A percentile compares a stretch with the other conserved stretches of the same genome.
Conservation (phyloP, 2,797 vertebrate genomes). For the Aplochiton taeniatus region DNA sequence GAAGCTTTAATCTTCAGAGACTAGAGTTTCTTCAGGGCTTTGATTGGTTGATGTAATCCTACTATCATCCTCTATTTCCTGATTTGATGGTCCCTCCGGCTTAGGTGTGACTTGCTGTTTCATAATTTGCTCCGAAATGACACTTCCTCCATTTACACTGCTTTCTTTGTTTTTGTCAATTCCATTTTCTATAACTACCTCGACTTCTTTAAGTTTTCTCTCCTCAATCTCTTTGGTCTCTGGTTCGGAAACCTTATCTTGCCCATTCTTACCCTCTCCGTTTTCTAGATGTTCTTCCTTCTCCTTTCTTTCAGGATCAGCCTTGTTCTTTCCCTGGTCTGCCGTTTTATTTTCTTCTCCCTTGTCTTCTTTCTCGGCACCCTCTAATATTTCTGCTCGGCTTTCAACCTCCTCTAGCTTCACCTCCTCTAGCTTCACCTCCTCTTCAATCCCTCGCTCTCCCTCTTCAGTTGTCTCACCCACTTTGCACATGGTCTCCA, state of each 20-base stretch:
- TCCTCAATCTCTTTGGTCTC: constrained; percentile 51
- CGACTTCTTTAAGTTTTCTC: constrained; percentile 14
- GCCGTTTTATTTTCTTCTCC: constrained; percentile 27
- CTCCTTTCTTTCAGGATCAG: constrained; percentile 22
- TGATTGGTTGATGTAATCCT: constrained; percentile 31
- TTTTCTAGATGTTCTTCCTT: constrained; percentile 33
- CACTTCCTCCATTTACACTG: constrained; percentile 23
- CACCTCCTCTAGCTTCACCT: constrained; percentile 43
- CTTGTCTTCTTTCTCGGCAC: constrained; percentile 31
- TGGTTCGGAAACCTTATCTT: constrained; percentile 34
- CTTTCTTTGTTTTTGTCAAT: constrained; percentile 51
- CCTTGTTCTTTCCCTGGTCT: constrained; percentile 11
- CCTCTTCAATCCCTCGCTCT: constrained; percentile 34
- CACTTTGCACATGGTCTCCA: constrained; percentile 22
- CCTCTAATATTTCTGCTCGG: constrained; percentile 37
- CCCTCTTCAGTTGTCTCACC: constrained; percentile 24
- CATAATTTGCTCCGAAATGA: neutral
- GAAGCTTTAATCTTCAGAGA: constrained; percentile 38
- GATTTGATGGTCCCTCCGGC: constrained; percentile 27
- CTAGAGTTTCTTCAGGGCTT: constrained; percentile 42
- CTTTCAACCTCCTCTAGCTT: constrained; percentile 38
- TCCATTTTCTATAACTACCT: constrained; percentile 53
- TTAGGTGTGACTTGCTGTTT: constrained; percentile 17
- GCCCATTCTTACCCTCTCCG: constrained; percentile 29
- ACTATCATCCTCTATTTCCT: constrained; percentile 40